phyloP scores from a whole-genome alignment of 2,797 vertebrate species.

The Zenarchopterus dispar region DNA sequence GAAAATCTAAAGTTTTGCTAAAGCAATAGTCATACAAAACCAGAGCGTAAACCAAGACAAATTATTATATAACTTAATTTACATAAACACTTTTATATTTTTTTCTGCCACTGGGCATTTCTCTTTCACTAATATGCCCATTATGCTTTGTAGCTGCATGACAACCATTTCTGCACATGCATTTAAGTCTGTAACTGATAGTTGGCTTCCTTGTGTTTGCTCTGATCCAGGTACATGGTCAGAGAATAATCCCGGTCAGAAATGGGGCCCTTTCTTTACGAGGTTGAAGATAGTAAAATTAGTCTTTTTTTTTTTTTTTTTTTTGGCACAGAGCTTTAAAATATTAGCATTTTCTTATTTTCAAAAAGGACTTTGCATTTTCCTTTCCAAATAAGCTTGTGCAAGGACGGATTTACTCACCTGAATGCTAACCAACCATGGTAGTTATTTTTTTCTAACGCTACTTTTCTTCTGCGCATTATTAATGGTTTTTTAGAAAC shows the following conservation, averaged over 20 bases:
- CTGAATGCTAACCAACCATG: constrained; percentile 7
- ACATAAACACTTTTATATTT: too few species aligned
- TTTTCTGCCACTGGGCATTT: neutral
- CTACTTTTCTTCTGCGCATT: neutral
- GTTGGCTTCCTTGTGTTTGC: neutral
- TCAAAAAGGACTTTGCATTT: too few species aligned
- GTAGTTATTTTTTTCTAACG: neutral
- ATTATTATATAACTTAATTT: neutral
- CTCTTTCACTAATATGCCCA: neutral
- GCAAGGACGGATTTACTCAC: constrained; percentile 5
- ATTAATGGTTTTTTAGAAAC: constrained; percentile 2
- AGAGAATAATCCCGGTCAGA: too few species aligned
- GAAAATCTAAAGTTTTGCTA: constrained; percentile 27
- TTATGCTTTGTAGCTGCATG: too few species aligned
- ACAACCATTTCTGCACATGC: too few species aligned
- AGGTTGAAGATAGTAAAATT: too few species aligned
- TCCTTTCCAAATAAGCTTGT: neutral
- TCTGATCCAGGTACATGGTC: neutral
- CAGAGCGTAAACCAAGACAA: neutral
- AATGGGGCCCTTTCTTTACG: too few species aligned
- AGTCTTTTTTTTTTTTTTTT: too few species aligned
- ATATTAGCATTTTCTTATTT: too few species aligned
- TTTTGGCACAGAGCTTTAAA: too few species aligned
- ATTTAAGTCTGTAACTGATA: too few species aligned
- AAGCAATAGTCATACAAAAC: neutral